Evolutionary conservation across 2,113 vertebrate species (phyloP), one percentile per base, ranked within the genome.

Genomic region (Cranoglanis bouderius): DNA sequence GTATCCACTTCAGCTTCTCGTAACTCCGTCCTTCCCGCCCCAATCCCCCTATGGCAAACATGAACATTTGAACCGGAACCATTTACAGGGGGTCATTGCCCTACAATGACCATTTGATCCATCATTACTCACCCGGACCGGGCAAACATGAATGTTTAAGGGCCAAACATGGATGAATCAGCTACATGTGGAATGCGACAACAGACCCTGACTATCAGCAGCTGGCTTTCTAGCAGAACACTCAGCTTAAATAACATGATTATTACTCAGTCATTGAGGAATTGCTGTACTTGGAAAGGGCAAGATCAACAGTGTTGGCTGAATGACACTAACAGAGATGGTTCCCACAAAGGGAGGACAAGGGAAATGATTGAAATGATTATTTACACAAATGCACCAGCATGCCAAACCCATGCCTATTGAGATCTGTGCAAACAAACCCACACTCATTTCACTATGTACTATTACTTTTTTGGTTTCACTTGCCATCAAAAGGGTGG

Each of bases 101-200:
- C 89, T 81, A 72, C 86, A 85, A 16, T 77, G 82, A 90, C 90
- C 90, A 82, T 94, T 93, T 94, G 94, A 92, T 92, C 87, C 86
- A 0, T 61, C 77, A 46, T 93, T 89, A 87, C 92, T 91, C 87
- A 90, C 91, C 90, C 78, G 43, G 88, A 90, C 77, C 86, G 89
- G 89, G 91, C 92, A 94, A 94, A 94, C 93, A 94, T 85, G 89
- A 89, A 88, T 95, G 94, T 95, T 95, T 95, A 92, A 94, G 89
- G 89, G 90, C 90, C 94, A 95, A 95, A 95, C 92, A 95, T 92
- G 89, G 91, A 93, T 94, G 90, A 93, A 93, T 93, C 93, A 89
- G 92, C 92, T 91, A 67, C 92, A 95, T 95, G 95, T 92, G 95
- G 95, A 95, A 95, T 95, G 94, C 95, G 92, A 93, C 95, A 94